These are phyloP conservation scores for Salvelinus sp. DNA, from an alignment of 2,113 vertebrate species.

Conservation along the genomic window DNA sequence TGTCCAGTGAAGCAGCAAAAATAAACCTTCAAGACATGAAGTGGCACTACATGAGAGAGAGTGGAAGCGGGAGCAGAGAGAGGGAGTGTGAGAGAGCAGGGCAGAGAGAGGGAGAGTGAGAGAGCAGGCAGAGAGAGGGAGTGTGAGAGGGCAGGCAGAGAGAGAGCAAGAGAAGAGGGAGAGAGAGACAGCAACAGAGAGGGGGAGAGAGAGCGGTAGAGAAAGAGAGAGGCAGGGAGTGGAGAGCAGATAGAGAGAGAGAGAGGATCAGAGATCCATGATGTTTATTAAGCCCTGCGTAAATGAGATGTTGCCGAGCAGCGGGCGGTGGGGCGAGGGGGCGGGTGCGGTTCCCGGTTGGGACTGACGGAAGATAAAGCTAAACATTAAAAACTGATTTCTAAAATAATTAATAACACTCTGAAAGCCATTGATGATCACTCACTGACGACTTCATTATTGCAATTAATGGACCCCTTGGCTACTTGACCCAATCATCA, in stretches of 20 bases:
- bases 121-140: constrained; percentile 61
- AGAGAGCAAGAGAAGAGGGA: constrained; percentile 15
- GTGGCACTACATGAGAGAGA: constrained; percentile 33
- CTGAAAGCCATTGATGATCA: constrained; percentile 61
- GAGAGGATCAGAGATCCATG: constrained; percentile 26
- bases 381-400: constrained; percentile 69
- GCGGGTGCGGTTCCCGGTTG: constrained; percentile 3
- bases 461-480: constrained; percentile 75
- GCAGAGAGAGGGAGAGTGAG: constrained; percentile 25
- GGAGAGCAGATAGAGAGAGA: constrained; percentile 8
- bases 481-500: constrained; percentile 74
- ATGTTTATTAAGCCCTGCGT: constrained; percentile 68
- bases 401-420: constrained; percentile 68
- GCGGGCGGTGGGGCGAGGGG: neutral
- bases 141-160: constrained; percentile 14
- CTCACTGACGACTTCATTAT: constrained; percentile 76
- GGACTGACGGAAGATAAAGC: constrained; percentile 45
- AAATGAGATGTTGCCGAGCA: constrained; percentile 63
- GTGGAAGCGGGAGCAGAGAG: constrained; percentile 9
- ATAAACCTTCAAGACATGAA: constrained; percentile 73
- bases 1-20: constrained; percentile 85
- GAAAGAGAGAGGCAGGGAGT: neutral
- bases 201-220: neutral
- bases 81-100: constrained; percentile 19
- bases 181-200: neutral